A percentile compares a stretch with the other conserved stretches of the same genome.
Conservation (phyloP, 1,140 invertebrate species). For the Liolophura sinensis region DNA sequence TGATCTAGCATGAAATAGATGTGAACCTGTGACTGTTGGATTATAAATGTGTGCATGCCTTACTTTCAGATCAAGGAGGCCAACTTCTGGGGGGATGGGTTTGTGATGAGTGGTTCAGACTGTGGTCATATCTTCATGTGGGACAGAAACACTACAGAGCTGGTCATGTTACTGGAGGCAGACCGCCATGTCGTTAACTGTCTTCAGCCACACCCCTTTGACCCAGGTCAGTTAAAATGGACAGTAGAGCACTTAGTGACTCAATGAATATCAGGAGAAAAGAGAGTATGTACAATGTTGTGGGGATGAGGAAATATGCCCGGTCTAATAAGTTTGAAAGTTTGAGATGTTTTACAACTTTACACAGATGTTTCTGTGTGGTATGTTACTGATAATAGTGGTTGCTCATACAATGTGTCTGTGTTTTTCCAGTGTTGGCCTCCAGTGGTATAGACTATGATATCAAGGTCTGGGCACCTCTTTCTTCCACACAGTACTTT, state of each 20-base stretch:
- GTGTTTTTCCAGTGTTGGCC: constrained; percentile 66
- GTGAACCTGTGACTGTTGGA: no score
- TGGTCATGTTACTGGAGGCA: constrained; percentile 74
- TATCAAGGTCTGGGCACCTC: constrained; percentile 83
- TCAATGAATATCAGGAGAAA: no score
- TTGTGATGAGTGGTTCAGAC: constrained; percentile 84
- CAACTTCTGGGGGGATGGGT: constrained; percentile 84
- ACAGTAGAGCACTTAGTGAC: no score
- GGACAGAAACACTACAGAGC: constrained; percentile 42
- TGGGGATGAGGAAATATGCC: no score
- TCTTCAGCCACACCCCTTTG: constrained; percentile 80
- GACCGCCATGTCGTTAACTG: constrained; percentile 88
- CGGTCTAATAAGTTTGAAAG: no score
- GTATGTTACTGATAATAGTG: no score
- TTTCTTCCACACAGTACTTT: constrained; percentile 63
- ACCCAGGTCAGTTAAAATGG: constrained; percentile 67
- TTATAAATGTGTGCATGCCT: constrained; percentile 47
- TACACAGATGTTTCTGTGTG: no score
- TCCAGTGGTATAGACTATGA: constrained; percentile 91
- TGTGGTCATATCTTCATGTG: constrained; percentile 67
- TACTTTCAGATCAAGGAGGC: constrained; percentile 83
- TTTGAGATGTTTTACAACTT: no score
- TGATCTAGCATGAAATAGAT: no score
- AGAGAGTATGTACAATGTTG: no score
- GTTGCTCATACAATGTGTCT: not conserved